A percentile compares a stretch with the other conserved stretches of the same genome.
These are phyloP conservation scores for Isurus oxyrinchus DNA, from an alignment of 2,113 vertebrate species.

Conservation along the genomic window DNA sequence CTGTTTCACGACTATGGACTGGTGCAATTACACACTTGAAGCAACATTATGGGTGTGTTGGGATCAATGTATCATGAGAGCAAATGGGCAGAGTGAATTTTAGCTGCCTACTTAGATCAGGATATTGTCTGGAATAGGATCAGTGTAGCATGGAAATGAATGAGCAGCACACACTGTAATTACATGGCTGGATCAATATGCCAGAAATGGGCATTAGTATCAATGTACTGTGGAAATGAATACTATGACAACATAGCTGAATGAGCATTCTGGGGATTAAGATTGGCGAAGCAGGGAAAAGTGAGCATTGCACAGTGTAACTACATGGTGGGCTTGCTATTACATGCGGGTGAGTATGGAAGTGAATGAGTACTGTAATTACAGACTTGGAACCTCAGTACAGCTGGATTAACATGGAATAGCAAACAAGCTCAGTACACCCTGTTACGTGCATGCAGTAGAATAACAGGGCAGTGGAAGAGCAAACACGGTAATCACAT, in stretches of 20 bases:
- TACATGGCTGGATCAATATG: constrained; percentile 11
- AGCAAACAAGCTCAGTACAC: neutral
- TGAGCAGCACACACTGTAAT: neutral
- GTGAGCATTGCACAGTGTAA: neutral
- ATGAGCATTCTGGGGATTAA: neutral
- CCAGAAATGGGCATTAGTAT: neutral
- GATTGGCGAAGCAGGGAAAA: neutral
- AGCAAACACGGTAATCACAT: neutral
- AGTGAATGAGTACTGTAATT: neutral
- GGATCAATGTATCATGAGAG: neutral
- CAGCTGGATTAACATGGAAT: neutral
- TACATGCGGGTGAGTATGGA: neutral
- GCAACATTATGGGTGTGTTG: neutral
- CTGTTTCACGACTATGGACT: neutral
- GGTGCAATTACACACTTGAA: neutral
- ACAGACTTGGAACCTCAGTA: neutral
- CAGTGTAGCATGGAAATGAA: neutral
- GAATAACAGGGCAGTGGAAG: neutral
- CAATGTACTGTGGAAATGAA: neutral
- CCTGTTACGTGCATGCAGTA: neutral
- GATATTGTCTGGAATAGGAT: neutral
- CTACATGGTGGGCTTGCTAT: neutral
- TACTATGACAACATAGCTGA: neutral
- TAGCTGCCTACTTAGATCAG: neutral
- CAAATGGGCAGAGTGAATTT: neutral